These are phyloP conservation scores for Archivesica marissinica DNA, from an alignment of 1,140 invertebrate species.

Conservation along the genomic window DNA sequence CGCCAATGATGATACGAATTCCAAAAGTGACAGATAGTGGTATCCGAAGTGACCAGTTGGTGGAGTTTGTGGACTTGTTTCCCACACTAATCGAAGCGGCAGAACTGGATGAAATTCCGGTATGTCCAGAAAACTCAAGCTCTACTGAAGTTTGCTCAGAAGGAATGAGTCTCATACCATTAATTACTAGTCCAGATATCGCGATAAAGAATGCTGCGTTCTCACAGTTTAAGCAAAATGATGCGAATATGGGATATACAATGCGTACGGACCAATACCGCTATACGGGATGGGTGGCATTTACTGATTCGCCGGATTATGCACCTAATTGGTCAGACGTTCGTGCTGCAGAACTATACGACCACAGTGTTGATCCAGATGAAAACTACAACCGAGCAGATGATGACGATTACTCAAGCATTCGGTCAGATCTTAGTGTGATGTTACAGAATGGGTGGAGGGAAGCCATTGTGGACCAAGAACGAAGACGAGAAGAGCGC, in stretches of 20 bases:
- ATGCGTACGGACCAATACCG: conserved; percentile 88
- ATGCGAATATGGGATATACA: conserved; percentile 92
- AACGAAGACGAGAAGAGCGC: too few species aligned
- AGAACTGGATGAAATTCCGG: conserved; percentile 85
- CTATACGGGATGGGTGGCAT: conserved; percentile 91
- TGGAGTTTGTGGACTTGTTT: conserved; percentile 93
- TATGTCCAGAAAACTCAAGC: conserved; percentile 85
- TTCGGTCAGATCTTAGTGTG: conserved; percentile 66
- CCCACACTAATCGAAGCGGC: conserved; percentile 91
- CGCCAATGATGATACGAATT: conserved; percentile 56
- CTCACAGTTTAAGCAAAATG: conserved; percentile 85
- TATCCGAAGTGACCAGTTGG: conserved; percentile 74
- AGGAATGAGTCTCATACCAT: conserved; percentile 88
- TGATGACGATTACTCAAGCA: conserved; percentile 52
- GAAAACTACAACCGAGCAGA: conserved; percentile 89
- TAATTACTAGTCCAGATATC: conserved; percentile 68
- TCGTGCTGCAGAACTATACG: conserved; percentile 86
- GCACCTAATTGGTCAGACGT: conserved; percentile 87
- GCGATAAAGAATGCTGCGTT: conserved; percentile 85
- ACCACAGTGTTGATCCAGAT: conserved; percentile 86
- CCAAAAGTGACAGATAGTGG: conserved; percentile 50
- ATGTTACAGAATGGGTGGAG: conserved; percentile 75
- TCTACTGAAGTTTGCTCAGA: conserved; percentile 87
- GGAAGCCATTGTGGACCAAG: not conserved
- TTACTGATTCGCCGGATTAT: conserved; percentile 43